Percentiles rank a stretch among this genome's conserved stretches.
Evolutionary conservation across 2,888 invertebrate genomes (phyloP).

Genomic region (Erebia aethiops): DNA sequence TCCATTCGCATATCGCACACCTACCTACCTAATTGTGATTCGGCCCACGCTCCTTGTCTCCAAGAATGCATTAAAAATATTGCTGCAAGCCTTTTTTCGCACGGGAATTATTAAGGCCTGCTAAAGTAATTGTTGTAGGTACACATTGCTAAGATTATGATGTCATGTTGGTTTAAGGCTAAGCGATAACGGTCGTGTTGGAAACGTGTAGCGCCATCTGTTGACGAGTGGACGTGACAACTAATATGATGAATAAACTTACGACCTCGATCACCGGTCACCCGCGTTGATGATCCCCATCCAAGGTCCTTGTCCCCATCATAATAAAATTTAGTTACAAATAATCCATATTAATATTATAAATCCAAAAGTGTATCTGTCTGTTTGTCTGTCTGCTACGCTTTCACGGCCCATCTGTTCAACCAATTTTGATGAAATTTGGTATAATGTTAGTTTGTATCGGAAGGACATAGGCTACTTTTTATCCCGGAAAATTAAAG

Average conservation of each 20-base stretch:
- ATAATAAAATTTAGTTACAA: too few relatives aligned
- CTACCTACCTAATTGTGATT: constrained; percentile 60
- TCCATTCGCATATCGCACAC: constrained; percentile 51
- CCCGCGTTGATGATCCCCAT: too few relatives aligned
- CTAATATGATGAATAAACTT: neutral
- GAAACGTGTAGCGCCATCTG: constrained; percentile 58
- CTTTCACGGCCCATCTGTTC: too few relatives aligned
- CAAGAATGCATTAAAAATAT: constrained; percentile 71
- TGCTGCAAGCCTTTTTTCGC: constrained; percentile 64
- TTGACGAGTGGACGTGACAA: constrained; percentile 50
- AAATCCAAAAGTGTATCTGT: too few relatives aligned
- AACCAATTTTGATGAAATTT: too few relatives aligned
- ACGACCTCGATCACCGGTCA: too few relatives aligned
- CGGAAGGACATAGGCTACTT: too few relatives aligned
- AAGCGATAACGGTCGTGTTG: neutral
- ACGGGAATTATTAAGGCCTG: constrained; percentile 60
- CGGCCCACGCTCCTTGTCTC: constrained; percentile 65
- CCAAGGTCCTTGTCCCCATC: too few relatives aligned
- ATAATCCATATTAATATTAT: too few relatives aligned
- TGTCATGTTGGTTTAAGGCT: constrained; percentile 44
- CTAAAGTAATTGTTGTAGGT: constrained; percentile 60
- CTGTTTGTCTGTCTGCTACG: too few relatives aligned
- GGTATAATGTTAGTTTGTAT: too few relatives aligned
- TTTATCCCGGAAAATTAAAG: too few relatives aligned
- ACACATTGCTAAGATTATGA: constrained; percentile 49